Conservation (phyloP, 2,888 invertebrate species). For the Macropis europaea region DNA sequence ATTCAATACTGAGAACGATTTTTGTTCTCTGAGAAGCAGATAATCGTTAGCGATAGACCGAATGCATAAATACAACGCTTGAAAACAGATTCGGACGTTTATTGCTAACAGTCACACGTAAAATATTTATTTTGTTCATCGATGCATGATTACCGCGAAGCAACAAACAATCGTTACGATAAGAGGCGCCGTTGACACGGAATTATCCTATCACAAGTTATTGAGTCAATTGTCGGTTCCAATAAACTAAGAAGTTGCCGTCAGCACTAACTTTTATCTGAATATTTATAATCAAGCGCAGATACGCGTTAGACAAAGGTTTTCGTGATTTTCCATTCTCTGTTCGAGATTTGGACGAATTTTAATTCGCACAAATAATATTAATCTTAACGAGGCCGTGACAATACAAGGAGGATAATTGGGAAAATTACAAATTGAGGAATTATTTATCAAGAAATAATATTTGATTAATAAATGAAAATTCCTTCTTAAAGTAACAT, state of each 20-base stretch:
- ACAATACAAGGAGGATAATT: too few species aligned
- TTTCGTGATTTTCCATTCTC: background rate
- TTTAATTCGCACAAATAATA: too few species aligned
- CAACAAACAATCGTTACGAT: background rate
- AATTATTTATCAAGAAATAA: too few species aligned
- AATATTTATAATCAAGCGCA: background rate
- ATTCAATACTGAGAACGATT: background rate
- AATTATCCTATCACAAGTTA: background rate
- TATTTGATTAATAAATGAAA: too few species aligned
- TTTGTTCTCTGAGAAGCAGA: background rate
- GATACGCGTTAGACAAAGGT: background rate
- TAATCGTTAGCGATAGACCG: background rate
- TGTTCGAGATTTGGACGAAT: too few species aligned
- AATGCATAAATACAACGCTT: too few species aligned
- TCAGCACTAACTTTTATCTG: conserved; percentile 4
- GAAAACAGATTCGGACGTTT: too few species aligned
- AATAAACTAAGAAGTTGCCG: background rate
- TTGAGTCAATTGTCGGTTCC: background rate
- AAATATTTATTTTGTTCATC: background rate
- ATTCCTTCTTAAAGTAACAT: too few species aligned
- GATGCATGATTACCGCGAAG: background rate
- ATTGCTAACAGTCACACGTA: too few species aligned
- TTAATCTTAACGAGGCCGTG: too few species aligned
- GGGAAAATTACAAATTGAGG: too few species aligned
- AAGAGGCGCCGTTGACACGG: background rate